Conservation (phyloP, 2,888 invertebrate genomes). For the Atrina japonica region DNA sequence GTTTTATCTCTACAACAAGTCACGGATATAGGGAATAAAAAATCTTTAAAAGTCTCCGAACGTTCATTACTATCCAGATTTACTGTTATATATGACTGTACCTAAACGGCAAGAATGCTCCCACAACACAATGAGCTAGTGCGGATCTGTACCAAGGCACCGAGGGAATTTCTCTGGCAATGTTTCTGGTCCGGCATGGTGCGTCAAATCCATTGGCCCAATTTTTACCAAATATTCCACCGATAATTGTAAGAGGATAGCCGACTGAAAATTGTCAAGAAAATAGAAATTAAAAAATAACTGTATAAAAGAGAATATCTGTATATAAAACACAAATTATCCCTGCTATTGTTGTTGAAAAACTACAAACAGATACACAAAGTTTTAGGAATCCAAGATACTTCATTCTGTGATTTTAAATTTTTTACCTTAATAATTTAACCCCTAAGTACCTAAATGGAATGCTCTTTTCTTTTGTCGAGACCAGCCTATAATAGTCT, state of each 20-base stretch:
- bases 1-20: no score
- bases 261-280: constrained; percentile 81
- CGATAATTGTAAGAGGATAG: constrained; percentile 82
- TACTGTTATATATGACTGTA: constrained; percentile 49
- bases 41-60: neutral
- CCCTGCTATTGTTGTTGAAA: no score
- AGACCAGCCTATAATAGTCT: no score
- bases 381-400: no score
- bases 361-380: no score
- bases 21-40: neutral
- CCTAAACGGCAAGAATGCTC: constrained; percentile 83
- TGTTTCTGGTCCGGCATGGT: constrained; percentile 82
- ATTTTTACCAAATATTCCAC: constrained; percentile 82
- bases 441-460: no score
- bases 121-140: constrained; percentile 81
- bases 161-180: constrained; percentile 82
- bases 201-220: constrained; percentile 81
- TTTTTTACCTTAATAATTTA: no score
- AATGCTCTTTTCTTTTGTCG: no score
- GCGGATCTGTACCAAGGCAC: constrained; percentile 81
- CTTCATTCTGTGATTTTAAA: no score
- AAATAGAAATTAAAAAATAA: no score
- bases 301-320: no score
- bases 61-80: neutral
- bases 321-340: no score